phyloP scores from a whole-genome alignment of 2,797 vertebrate species.

The Cephalopachus bancanus region DNA sequence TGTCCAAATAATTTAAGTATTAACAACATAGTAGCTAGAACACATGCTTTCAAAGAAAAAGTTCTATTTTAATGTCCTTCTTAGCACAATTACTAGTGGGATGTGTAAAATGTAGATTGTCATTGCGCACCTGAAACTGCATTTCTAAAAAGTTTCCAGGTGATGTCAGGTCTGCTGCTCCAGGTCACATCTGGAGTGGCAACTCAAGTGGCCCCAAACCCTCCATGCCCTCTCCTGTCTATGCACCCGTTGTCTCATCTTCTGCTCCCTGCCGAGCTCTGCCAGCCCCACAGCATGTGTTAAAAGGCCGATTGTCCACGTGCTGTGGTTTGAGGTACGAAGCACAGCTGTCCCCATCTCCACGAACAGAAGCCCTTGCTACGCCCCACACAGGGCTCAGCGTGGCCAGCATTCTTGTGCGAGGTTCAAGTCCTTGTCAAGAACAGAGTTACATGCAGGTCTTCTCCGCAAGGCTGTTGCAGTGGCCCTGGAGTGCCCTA shows the following conservation, averaged over 20 bases:
- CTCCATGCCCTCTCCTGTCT: background rate
- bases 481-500: background rate
- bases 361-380: background rate
- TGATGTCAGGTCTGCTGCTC: fast-evolving
- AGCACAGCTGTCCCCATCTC: background rate
- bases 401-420: background rate
- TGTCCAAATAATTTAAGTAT: background rate
- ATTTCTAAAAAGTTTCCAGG: background rate
- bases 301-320: background rate
- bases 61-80: background rate
- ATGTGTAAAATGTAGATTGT: background rate
- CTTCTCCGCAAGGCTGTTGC: background rate
- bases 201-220: too few species aligned
- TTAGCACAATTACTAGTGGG: background rate
- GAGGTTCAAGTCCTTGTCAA: background rate
- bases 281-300: background rate
- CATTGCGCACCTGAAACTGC: background rate
- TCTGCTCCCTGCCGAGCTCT: background rate
- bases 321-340: background rate
- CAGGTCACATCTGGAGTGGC: background rate
- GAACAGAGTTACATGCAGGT: background rate
- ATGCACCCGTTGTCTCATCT: too few species aligned
- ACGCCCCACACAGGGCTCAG: background rate
- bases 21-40: background rate
- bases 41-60: background rate